Base-by-base conservation (phyloP, 1,140 invertebrate genomes). In the Panagrolaimus sp. region DNA sequence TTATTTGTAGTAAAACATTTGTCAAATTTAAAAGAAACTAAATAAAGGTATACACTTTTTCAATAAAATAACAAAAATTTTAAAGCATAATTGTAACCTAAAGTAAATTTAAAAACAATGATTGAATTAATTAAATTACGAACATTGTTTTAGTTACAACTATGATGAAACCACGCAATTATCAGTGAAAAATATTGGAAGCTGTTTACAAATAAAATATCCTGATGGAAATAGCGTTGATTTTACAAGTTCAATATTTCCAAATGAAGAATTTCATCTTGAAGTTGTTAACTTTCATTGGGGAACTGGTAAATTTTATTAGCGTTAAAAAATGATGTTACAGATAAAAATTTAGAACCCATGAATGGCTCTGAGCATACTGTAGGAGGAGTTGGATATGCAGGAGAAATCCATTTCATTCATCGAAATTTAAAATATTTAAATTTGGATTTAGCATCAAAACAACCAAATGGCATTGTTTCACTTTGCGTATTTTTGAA, bases 331-430 rank as follows among this genome's bases (percentile, higher is more conserved):
- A n/a, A 4, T 9, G 13, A 66, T 45, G 44, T 62, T 44, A 31
- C 1, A 14, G 68, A n/a, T 63, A 16, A 23, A 13, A 43, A 27
- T 62, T 61, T 16, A 73, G 80, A 82, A 47, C 79, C 79, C 16
- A 82, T 82, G 80, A 83, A 82, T 48, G 80, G 80, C n/a, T 69
- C 65, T n/a, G 73, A 83, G 45, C 81, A 82, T 64, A 77, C 74
- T 4, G 72, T 82, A 47, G 81, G 79, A 9, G 79, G 78, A 0
- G 79, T 82, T 45, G 80, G 80, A 8, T 82, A 82, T 69, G 81
- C 81, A 9, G 80, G 79, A 20, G 80, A 81, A 63, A 63, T 74
- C 13, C 78, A 81, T 48, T 73, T 80, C 27, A 73, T 83, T 43
- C 80, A 82, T 66, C 72, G 76, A 20, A 83, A 80, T 27, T 63